Percentiles rank a stretch among this genome's conserved stretches.
phyloP scores from a whole-genome alignment of 2,113 vertebrate genomes.

The Bujurquina vittata region DNA sequence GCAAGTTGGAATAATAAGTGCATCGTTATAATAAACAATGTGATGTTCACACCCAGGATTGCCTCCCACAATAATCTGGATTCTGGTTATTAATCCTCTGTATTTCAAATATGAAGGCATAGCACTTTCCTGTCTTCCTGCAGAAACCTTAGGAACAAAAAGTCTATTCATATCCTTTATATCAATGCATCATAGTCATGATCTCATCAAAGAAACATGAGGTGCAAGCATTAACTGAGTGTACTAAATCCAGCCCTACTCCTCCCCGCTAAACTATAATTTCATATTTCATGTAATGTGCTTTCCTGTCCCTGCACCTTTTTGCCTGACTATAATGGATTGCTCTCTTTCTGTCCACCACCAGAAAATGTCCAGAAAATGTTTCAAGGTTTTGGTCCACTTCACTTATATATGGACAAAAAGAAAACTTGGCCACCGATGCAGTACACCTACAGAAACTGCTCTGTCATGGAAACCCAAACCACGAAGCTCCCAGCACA shows the following conservation, averaged over 20 bases:
- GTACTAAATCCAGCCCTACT: conserved; percentile 67
- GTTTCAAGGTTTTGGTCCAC: background rate
- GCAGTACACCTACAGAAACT: background rate
- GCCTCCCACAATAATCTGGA: conserved; percentile 46
- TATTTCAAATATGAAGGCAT: conserved; percentile 30
- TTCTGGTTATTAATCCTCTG: conserved; percentile 56
- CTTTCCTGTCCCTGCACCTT: conserved; percentile 55
- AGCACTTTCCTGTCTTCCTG: conserved; percentile 46
- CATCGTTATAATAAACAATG: conserved; percentile 38
- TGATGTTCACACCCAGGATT: conserved; percentile 29
- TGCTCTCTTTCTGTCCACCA: conserved; percentile 23
- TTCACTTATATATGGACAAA: background rate
- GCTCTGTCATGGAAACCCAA: background rate
- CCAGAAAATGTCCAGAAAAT: conserved; percentile 10
- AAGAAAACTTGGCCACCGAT: background rate
- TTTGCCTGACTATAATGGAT: conserved; percentile 50
- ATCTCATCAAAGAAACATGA: conserved; percentile 80
- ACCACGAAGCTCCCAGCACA: background rate
- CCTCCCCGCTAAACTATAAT: conserved; percentile 53
- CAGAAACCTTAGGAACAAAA: conserved; percentile 59
- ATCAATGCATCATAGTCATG: conserved; percentile 70
- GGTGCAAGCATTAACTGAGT: conserved; percentile 68
- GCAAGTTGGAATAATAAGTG: conserved; percentile 53
- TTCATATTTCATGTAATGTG: conserved; percentile 63
- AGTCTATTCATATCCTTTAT: conserved; percentile 71